These are phyloP conservation scores for Oceanodroma tethys DNA, from an alignment of 2,113 vertebrate genomes.

Conservation along the genomic window DNA sequence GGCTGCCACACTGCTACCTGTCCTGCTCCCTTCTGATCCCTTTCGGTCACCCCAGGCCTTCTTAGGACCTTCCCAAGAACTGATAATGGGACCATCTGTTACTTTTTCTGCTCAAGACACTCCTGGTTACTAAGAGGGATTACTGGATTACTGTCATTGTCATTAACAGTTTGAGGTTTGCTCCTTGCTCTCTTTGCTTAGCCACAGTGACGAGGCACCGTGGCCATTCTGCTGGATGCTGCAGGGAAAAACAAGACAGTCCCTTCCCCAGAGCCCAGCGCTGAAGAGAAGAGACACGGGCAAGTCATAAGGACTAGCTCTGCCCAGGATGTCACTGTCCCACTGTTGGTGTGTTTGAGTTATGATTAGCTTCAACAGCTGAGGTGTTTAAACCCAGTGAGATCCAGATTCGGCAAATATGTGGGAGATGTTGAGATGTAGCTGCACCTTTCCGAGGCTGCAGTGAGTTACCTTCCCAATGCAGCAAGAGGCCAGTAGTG, in stretches of 20 bases:
- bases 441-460: not conserved
- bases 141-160: not conserved
- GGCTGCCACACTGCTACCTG: not conserved
- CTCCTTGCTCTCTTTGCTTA: not conserved
- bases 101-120: not conserved
- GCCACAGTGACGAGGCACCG: rapidly evolving
- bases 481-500: not conserved
- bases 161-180: not conserved
- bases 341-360: not conserved
- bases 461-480: not conserved
- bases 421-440: not conserved
- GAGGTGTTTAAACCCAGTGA: not conserved
- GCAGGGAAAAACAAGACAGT: not conserved
- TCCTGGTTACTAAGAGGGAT: not conserved
- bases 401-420: not conserved
- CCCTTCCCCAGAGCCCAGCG: not conserved
- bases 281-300: not conserved
- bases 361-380: not conserved
- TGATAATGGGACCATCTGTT: too few species aligned
- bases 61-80: not conserved
- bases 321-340: not conserved
- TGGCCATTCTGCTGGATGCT: not conserved
- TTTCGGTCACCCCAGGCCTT: not conserved
- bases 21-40: not conserved
- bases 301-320: not conserved